Percentiles rank a stretch among this genome's conserved stretches.
These are phyloP conservation scores for Toxotes jaculatrix DNA, from an alignment of 2,113 vertebrate species.

Conservation along the genomic window DNA sequence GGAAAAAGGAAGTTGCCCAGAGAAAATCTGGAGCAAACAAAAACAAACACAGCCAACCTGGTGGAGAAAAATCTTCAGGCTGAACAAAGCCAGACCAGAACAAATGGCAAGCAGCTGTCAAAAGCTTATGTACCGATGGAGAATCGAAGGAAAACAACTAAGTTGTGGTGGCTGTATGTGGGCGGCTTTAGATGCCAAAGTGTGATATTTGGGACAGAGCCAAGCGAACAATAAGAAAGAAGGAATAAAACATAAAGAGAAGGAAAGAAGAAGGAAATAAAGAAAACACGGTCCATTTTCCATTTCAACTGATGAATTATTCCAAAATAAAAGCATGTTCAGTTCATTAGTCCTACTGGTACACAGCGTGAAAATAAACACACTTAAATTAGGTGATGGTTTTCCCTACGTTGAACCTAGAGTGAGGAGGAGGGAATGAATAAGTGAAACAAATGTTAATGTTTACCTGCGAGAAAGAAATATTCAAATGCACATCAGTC, in stretches of 20 bases:
- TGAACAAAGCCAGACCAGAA: slow-evolving; percentile 12
- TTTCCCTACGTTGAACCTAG: slow-evolving; percentile 27
- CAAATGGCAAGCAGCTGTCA: slow-evolving; percentile 4
- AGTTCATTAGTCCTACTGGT: slow-evolving; percentile 23
- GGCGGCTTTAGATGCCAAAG: neutral
- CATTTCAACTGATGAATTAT: slow-evolving; percentile 17
- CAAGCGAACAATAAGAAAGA: slow-evolving; percentile 3
- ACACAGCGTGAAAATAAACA: slow-evolving; percentile 36
- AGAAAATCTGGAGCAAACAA: neutral
- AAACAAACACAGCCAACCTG: slow-evolving; percentile 18
- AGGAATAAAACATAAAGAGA: neutral
- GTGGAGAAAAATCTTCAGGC: slow-evolving; percentile 1
- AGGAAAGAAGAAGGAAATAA: neutral
- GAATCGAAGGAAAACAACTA: neutral
- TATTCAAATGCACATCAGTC: slow-evolving; percentile 72
- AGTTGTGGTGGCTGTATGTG: neutral
- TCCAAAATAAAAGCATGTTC: slow-evolving; percentile 37
- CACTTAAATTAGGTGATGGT: slow-evolving; percentile 38
- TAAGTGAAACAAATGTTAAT: slow-evolving; percentile 66
- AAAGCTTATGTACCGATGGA: neutral
- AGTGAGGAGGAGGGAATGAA: slow-evolving; percentile 37
- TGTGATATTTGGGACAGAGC: slow-evolving; percentile 10
- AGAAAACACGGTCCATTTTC: slow-evolving; percentile 1
- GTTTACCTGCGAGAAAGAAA: slow-evolving; percentile 66
- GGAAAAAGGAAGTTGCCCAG: neutral